Conservation (phyloP, 2,888 invertebrate genomes). For the Papilio protenor region DNA sequence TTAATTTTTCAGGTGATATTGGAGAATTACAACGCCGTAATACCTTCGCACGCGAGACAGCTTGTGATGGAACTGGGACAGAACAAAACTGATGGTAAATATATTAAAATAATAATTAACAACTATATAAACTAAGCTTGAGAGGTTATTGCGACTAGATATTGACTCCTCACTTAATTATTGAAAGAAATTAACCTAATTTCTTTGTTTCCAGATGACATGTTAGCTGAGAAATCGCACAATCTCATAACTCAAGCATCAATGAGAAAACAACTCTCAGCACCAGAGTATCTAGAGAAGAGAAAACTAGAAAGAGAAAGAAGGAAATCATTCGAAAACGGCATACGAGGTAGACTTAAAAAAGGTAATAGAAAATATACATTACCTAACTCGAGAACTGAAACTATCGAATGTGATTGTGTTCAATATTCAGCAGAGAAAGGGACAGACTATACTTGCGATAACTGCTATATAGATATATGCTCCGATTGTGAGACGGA, state of each 20-base stretch:
- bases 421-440: conserved; percentile 72
- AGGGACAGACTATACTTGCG: conserved; percentile 77
- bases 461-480: conserved; percentile 74
- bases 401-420: conserved; percentile 72
- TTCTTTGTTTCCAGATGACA: conserved; percentile 81
- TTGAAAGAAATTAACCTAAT: neutral
- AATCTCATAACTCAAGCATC: conserved; percentile 82
- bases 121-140: neutral
- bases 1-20: conserved; percentile 89
- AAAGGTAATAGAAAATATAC: conserved; percentile 82
- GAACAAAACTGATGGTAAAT: conserved; percentile 87
- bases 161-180: neutral
- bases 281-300: conserved; percentile 95
- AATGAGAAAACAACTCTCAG: conserved; percentile 90
- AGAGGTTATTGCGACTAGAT: neutral
- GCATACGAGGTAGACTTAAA: conserved; percentile 84
- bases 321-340: conserved; percentile 86
- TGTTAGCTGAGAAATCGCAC: conserved; percentile 85
- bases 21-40: conserved; percentile 96
- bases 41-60: conserved; percentile 97
- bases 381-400: conserved; percentile 61
- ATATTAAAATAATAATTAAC: neutral
- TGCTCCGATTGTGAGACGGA: conserved; percentile 78
- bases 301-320: conserved; percentile 90
- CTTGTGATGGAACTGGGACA: conserved; percentile 95